Conservation (phyloP, 2,888 invertebrate genomes). For the Parelbella ahira region DNA sequence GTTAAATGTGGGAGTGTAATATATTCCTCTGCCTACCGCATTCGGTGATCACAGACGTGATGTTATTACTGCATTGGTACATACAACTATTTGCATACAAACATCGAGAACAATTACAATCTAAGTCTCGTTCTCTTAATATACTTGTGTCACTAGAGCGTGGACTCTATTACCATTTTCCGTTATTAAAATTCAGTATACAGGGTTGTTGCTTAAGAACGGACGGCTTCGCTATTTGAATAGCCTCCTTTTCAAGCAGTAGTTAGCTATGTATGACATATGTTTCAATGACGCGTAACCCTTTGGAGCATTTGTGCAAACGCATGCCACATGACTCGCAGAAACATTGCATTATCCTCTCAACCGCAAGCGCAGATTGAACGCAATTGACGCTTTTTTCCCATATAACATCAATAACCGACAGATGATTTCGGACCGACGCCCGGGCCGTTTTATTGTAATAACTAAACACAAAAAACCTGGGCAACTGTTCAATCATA, state of each 20-base stretch:
- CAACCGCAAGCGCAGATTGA: slow-evolving; percentile 63
- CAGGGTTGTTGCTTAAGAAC: background rate
- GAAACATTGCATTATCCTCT: slow-evolving; percentile 43
- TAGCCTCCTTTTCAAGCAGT: slow-evolving; percentile 1
- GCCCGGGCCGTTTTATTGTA: slow-evolving; percentile 15
- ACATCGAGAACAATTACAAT: too few species aligned
- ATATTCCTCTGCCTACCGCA: too few species aligned
- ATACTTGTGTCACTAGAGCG: too few species aligned
- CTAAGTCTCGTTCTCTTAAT: too few species aligned
- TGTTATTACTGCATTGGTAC: too few species aligned
- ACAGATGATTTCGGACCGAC: slow-evolving; percentile 42
- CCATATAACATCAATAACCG: slow-evolving; percentile 23
- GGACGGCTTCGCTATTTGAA: slow-evolving; percentile 7
- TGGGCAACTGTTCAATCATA: too few species aligned
- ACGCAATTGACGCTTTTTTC: slow-evolving; percentile 39
- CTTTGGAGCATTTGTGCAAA: slow-evolving; percentile 54
- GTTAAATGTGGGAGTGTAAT: too few species aligned
- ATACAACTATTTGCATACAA: too few species aligned
- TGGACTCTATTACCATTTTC: too few species aligned
- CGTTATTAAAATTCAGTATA: slow-evolving; percentile 6
- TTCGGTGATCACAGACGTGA: too few species aligned
- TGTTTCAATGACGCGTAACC: slow-evolving; percentile 34
- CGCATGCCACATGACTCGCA: slow-evolving; percentile 56
- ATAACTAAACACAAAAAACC: too few species aligned
- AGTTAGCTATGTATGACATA: slow-evolving; percentile 29